Evolutionary conservation across 1,140 invertebrate genomes (phyloP), one percentile per base, ranked within the genome.

Genomic region (Dendrolimus kikuchii): DNA sequence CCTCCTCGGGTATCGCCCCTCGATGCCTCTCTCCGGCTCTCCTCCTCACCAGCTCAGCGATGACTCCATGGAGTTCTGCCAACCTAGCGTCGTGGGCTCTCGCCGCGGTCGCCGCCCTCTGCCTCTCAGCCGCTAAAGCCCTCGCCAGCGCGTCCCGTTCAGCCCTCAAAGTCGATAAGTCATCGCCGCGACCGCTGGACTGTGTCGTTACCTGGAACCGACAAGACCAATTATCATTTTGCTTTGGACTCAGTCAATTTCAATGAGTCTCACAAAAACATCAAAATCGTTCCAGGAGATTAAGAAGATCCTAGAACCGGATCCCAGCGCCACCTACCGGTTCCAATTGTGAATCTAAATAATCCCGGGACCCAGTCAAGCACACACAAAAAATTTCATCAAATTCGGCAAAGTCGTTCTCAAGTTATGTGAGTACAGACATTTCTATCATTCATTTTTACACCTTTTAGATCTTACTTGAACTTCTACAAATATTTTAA

Each of bases 1-100:
- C 80, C 42, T 81, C 81, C 71, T 94, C 93, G 0, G 90, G 89
- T 60, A 93, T 93, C 7, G 91, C 91, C 23, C 62, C 55, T 49
- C 89, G 88, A 10, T 62, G 88, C 70, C 71, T 92, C 82, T 82
- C 93, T 88, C 62, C 90, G 73, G 77, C 95, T 88, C 73, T 92
- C 68, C 88, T 92, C 60, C 93, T 90, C 44, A 93, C 90, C 38
- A 96, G 88, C 86, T 96, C 94, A 5, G 94, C 94, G 55, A 96
- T 96, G 47, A 96, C 94, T 41, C 92, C 94, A 80, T 95, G 94
- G 44, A 96, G 88, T 81, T 96, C 94, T 7, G 93, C 95, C 36
- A 96, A 89, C 61, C 94, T 87, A 64, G 95, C 94, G 79, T 96
- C 94, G 72, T 95, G 95, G 9, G 92, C 89, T 43, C 92, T 88